These are phyloP conservation scores for Drosophila merina DNA, from an alignment of 2,888 invertebrate species.

Conservation along the genomic window DNA sequence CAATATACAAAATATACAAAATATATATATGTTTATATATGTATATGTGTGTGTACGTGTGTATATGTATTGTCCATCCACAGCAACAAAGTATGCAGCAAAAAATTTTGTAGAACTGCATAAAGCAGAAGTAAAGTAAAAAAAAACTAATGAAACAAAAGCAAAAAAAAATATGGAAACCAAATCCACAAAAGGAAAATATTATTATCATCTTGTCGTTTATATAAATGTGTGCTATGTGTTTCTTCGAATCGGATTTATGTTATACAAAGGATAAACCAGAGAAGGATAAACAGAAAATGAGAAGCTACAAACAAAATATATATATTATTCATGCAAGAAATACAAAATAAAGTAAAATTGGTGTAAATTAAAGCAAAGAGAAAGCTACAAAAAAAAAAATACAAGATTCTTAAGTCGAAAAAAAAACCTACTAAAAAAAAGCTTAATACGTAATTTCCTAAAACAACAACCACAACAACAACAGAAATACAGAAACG, in stretches of 20 bases:
- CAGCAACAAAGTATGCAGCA: conserved; percentile 41
- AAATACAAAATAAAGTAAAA: conserved; percentile 47
- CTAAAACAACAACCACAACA: conserved; percentile 46
- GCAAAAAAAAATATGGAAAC: conserved; percentile 5
- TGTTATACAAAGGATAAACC: conserved; percentile 32
- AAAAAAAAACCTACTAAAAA: conserved; percentile 32
- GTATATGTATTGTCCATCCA: conserved; percentile 38
- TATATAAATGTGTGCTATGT: conserved; percentile 47
- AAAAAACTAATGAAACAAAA: conserved; percentile 3
- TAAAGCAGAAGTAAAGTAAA: conserved; percentile 12
- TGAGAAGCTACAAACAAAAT: conserved; percentile 11
- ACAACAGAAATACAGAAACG: conserved; percentile 24
- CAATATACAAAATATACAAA: conserved; percentile 4
- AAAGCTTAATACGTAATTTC: conserved; percentile 65
- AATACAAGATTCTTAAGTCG: conserved; percentile 23
- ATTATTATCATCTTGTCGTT: conserved; percentile 30
- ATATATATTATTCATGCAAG: conserved; percentile 49
- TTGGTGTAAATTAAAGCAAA: conserved; percentile 67
- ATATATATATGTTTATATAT: conserved; percentile 2
- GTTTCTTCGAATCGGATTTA: conserved; percentile 39
- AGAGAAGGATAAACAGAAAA: conserved; percentile 12
- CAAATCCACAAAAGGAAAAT: conserved; percentile 12
- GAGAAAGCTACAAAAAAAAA: conserved; percentile 16
- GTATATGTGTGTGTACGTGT: conserved; percentile 22
- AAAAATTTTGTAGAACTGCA: conserved; percentile 32